Percentiles rank a stretch among this genome's conserved stretches.
Evolutionary conservation across 1,140 invertebrate genomes (phyloP).

Genomic region (Eueides isabella): DNA sequence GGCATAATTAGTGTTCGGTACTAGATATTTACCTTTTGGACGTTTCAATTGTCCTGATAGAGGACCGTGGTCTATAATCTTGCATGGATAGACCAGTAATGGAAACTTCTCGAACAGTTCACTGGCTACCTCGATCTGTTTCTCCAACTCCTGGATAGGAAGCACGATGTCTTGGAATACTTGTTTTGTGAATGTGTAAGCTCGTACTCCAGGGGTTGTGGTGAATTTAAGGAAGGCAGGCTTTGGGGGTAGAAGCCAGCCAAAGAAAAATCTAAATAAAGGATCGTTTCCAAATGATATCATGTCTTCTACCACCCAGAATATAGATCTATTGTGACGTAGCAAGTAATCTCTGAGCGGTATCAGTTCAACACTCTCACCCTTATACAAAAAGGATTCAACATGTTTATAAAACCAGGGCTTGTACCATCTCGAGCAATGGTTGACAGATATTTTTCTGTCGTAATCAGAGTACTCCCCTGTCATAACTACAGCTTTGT

Average conservation of each 20-base stretch:
- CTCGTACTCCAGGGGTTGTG: constrained; percentile 89
- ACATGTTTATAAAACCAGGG: constrained; percentile 95
- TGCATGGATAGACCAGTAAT: constrained; percentile 92
- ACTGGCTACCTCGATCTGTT: constrained; percentile 86
- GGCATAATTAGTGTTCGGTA: constrained; percentile 79
- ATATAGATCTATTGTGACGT: constrained; percentile 90
- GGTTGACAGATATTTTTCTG: constrained; percentile 82
- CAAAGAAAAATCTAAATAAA: constrained; percentile 88
- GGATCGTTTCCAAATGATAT: constrained; percentile 93
- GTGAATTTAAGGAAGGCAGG: constrained; percentile 92
- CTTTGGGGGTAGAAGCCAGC: constrained; percentile 92
- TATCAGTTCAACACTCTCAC: constrained; percentile 86
- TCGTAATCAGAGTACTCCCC: constrained; percentile 82
- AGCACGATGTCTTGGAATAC: constrained; percentile 93
- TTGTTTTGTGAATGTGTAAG: constrained; percentile 91
- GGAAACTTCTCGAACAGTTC: constrained; percentile 89
- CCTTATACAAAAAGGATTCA: constrained; percentile 79
- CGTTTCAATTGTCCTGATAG: constrained; percentile 86
- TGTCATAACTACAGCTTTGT: constrained; percentile 90
- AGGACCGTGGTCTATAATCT: constrained; percentile 86
- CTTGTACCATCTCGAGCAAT: constrained; percentile 90
- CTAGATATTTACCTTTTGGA: constrained; percentile 85
- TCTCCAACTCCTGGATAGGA: constrained; percentile 86
- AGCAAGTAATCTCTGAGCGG: constrained; percentile 91
- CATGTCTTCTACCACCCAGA: constrained; percentile 93